Evolutionary conservation across 2,797 vertebrate species (phyloP).

Genomic region (Lithobates pipiens): DNA sequence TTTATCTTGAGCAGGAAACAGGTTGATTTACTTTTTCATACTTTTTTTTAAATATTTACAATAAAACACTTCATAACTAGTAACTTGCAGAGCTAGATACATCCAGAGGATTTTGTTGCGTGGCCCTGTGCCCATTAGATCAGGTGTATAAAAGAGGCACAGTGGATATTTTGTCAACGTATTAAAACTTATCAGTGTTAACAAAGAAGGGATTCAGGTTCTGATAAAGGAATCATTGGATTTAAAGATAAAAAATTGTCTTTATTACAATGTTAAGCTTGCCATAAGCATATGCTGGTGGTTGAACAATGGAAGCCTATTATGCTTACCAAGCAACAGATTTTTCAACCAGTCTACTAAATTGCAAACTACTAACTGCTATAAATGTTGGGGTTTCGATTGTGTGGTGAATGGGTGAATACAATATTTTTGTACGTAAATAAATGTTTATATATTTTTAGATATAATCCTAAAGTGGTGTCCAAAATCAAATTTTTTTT

Average conservation of each 20-base stretch:
- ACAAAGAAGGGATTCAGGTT: constrained; percentile 40
- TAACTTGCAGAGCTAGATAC: constrained; percentile 38
- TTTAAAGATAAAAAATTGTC: constrained; percentile 10
- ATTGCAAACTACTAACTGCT: too few relatives aligned
- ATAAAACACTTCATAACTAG: constrained; percentile 58
- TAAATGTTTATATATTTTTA: too few relatives aligned
- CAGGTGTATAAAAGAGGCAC: constrained; percentile 38
- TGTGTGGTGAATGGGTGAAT: too few relatives aligned
- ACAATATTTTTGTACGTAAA: too few relatives aligned
- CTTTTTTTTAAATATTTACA: constrained; percentile 49
- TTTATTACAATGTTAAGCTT: constrained; percentile 21
- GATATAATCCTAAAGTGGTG: too few relatives aligned
- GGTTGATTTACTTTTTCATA: constrained; percentile 48
- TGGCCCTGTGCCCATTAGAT: constrained; percentile 44
- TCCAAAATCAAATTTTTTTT: too few relatives aligned
- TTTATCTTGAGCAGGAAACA: constrained; percentile 57
- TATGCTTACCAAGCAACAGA: not conserved
- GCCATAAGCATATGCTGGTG: not conserved
- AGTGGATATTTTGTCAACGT: constrained; percentile 1
- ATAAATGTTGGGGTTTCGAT: too few relatives aligned
- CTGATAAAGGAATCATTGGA: constrained; percentile 12
- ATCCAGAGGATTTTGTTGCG: constrained; percentile 30
- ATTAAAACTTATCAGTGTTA: constrained; percentile 3
- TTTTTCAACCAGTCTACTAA: not conserved
- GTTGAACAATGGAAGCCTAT: not conserved